A percentile compares a stretch with the other conserved stretches of the same genome.
Evolutionary conservation across 1,140 invertebrate species (phyloP).

Genomic region (Diorhabda sublineata): DNA sequence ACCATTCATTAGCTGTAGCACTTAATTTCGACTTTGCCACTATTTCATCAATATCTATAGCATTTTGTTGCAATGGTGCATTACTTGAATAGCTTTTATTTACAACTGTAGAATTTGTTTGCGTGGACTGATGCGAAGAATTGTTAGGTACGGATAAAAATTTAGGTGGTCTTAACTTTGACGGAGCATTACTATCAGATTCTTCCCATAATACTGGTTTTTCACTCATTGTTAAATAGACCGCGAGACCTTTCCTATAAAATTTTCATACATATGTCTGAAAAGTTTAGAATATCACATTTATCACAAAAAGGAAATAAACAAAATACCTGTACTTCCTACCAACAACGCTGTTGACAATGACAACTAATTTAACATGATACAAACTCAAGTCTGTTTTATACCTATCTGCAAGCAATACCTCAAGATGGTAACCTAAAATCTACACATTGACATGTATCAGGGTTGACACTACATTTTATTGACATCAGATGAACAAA

Average conservation of each 20-base stretch:
- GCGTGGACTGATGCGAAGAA: neutral
- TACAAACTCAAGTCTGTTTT: no score
- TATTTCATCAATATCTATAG: conserved; percentile 8
- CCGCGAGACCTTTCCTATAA: conserved; percentile 3
- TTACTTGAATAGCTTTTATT: neutral
- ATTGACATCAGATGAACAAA: no score
- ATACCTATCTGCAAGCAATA: no score
- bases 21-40: conserved; percentile 24
- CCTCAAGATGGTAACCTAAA: no score
- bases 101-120: neutral
- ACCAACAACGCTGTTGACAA: neutral
- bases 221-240: conserved; percentile 1
- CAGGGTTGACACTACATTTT: no score
- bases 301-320: conserved; percentile 1
- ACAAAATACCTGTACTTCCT: neutral
- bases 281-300: neutral
- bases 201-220: conserved; percentile 3
- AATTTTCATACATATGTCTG: neutral
- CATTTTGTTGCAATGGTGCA: neutral
- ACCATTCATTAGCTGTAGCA: conserved; percentile 29
- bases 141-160: neutral
- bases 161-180: conserved; percentile 9
- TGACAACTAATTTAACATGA: neutral
- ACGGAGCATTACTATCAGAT: neutral
- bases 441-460: no score